Evolutionary conservation across 2,113 vertebrate species (phyloP), one percentile per base, ranked within the genome.

Genomic region (Epinephelus fuscoguttatus): DNA sequence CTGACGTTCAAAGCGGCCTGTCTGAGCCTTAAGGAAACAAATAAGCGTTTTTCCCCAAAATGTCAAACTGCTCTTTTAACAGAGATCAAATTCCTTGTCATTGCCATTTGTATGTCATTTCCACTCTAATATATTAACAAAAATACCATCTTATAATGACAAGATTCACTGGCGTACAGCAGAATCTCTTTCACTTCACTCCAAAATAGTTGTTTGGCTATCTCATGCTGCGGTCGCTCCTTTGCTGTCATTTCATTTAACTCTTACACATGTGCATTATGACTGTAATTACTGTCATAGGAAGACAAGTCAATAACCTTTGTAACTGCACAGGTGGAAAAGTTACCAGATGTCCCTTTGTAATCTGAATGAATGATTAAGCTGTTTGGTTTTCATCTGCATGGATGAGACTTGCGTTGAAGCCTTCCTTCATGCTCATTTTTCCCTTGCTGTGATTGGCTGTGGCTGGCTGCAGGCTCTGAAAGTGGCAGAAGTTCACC

Each of bases 401-500:
- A 74, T 88, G 79, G 45, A 63, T 59, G 64, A 77, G 50, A 67
- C 50, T 66, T 70, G 82, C 82, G 70, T 75, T 57, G 49, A 82
- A 80, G 57, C 75, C 76, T 66, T 85, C 66, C 91, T 88, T 94
- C 93, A 93, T 90, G 82, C 82, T 91, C 86, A 88, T 84, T 73
- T 90, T 90, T 94, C 87, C 96, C 95, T 85, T 94, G 93, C 96
- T 94, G 84, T 96, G 94, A 96, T 96, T 96, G 95, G 94, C 95
- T 94, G 94, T 91, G 94, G 89, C 93, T 95, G 95, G 91, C 89
- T 93, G 67, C 95, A 99, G 98, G 98, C 96, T 97, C 97, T 84
- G 98, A 99, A 94, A 99, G 98, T 89, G 97, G 98, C 94, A 97
- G 97, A 95, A 99, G 98, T 94, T 99, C 98, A 93, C 98, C 98